Base-by-base conservation (phyloP, 1,140 invertebrate genomes). In the Asbolus verrucosus region DNA sequence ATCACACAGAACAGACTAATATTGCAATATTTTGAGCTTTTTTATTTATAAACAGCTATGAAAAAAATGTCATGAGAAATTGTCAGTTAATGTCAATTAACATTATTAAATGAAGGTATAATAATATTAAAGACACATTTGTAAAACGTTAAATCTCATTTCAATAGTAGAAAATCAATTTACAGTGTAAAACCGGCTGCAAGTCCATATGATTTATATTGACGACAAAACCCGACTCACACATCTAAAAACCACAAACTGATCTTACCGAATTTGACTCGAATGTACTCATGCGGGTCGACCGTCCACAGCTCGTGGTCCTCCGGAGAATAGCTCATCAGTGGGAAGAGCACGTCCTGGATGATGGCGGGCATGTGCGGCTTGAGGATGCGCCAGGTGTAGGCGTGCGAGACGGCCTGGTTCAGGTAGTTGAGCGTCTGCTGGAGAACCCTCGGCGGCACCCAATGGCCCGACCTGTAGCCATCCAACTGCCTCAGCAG, bases 301-400 rank as follows among this genome's bases (percentile, higher is more conserved):
- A 89, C 90, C 50, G 94, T 90, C 96, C 97, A 99, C 5, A 99
- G 82, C 75, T 98, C 94, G 79, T 98, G 94, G 85, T 99, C 98
- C 50, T 92, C 86, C 54, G 95, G 91, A 14, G 93, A 95, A 82
- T 98, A 96, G 72, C 95, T 97, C 88, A 99, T 91, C 21, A 99
- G 86, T 0, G 97, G 97, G 79, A 99, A 99, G n/a, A 99, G 84
- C 11, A 98, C 92, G 79, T 96, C 93, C 81, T 93, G 90, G 71
- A 97, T 91, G 65, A 97, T 92, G 24, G 90, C 88, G 72, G 92
- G 89, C 89, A 95, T 93, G 80, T 99, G 95, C 9, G 92, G 93
- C 81, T 98, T 98, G 46, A 99, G 87, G 72, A 97, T 89, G 81
- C 97, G 98, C 98, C 98, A 99, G 0, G 96, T 96, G 77, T 91